phyloP scores from a whole-genome alignment of 2,113 vertebrate genomes.

The Gnathonemus longibarbis region DNA sequence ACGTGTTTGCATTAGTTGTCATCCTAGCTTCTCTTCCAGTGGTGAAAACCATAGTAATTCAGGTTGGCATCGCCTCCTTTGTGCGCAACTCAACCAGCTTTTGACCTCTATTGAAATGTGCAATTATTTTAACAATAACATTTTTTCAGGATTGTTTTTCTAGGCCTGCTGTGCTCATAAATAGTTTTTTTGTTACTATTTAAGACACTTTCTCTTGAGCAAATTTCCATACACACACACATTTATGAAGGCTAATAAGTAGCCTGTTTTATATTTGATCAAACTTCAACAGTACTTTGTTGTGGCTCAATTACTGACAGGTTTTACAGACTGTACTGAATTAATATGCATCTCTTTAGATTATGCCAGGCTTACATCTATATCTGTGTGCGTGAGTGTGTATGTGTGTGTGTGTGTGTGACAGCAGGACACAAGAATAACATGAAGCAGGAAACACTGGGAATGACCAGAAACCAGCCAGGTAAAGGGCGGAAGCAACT shows the following conservation, averaged over 20 bases:
- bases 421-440: neutral
- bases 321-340: neutral
- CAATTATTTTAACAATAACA: neutral
- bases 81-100: neutral
- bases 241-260: neutral
- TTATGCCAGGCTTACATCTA: neutral
- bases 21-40: neutral
- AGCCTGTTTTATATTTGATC: neutral
- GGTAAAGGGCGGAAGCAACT: no score
- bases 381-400: neutral
- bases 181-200: neutral
- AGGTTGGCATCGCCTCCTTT: neutral
- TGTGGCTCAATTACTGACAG: neutral
- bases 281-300: neutral
- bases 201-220: neutral
- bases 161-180: neutral
- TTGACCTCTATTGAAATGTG: neutral
- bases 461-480: no score
- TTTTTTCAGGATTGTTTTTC: neutral
- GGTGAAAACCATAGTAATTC: neutral
- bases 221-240: neutral
- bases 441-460: no score
- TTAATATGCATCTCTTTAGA: neutral
- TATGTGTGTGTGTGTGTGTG: no score
- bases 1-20: neutral